Conservation (phyloP, 2,113 vertebrate genomes). For the Phaethon lepturus region DNA sequence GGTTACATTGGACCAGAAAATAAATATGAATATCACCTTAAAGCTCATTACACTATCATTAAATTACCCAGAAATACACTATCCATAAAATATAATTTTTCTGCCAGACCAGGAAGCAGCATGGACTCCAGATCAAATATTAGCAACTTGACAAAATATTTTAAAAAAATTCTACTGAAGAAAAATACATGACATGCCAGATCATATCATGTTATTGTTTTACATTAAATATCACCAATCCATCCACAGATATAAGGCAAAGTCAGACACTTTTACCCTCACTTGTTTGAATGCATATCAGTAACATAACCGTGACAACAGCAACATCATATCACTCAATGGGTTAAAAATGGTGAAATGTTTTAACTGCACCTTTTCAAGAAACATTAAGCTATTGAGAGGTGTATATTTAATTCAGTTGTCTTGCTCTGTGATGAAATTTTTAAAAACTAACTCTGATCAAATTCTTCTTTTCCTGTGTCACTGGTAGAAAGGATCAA, state of each 20-base stretch:
- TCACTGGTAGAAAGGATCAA: background rate
- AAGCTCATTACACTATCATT: background rate
- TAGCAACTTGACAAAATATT: background rate
- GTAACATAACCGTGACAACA: background rate
- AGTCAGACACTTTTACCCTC: background rate
- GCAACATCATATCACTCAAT: background rate
- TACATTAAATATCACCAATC: background rate
- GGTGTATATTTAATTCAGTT: background rate
- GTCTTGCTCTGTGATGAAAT: background rate
- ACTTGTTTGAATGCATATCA: background rate
- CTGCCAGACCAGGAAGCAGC: background rate
- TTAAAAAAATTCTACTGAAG: background rate
- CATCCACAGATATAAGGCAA: background rate
- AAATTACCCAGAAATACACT: background rate
- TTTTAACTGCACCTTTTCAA: background rate
- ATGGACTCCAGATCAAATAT: background rate
- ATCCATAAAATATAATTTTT: background rate
- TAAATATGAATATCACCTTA: background rate
- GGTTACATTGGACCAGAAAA: background rate
- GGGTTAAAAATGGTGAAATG: background rate
- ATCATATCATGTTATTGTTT: background rate
- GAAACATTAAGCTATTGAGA: background rate
- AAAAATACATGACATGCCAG: accelerated
- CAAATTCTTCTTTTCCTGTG: background rate
- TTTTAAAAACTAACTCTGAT: background rate